Evolutionary conservation across 2,888 invertebrate species (phyloP), one percentile per base, ranked within the genome.

Genomic region (Melinopterus prodromus): DNA sequence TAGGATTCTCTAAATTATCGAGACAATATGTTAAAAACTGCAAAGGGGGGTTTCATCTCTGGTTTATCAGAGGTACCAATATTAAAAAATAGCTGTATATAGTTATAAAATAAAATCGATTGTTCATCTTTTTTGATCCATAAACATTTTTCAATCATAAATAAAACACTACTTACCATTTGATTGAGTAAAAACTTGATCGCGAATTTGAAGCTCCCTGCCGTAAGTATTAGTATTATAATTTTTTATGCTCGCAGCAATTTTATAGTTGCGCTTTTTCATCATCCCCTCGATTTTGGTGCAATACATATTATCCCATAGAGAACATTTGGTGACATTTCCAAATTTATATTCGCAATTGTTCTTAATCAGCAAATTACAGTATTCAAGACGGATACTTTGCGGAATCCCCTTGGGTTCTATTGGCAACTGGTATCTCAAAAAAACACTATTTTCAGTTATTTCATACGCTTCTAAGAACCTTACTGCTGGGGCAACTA

Each of bases 401-500:
- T 79, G 80, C 5, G 87, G 86, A 15, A 84, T 71, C 6, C 88
- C 89, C 37, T 81, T 81, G 16, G 84, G 76, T 76, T 83, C 82
- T 16, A 80, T 78, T 4, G 88, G 87, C 72, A 88, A 81, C 77
- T 87, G 85, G 83, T 85, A 89, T 35, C 89, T 83, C 37, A 89
- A 79, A 14, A 84, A 85, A 6, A 87, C 86, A 0, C 84, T 84
- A 53, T 85, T 82, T 69, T 82, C 77, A 76, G 86, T 86, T 5
- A 86, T 85, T n/a, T 88, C 84, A 81, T 88, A 89, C 12, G 87
- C 79, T 85, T 88, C 88, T 26, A 88, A 81, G 80, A 87, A 86
- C 81, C 83, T 79, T 1, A 87, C 85, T 26, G 83, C 71, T 35
- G 85, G 83, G 9, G 88, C 87, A 79, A 86, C 88, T 88, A 78